These are phyloP conservation scores for Dendrolimus houi DNA, from an alignment of 2,888 invertebrate species.

Conservation along the genomic window DNA sequence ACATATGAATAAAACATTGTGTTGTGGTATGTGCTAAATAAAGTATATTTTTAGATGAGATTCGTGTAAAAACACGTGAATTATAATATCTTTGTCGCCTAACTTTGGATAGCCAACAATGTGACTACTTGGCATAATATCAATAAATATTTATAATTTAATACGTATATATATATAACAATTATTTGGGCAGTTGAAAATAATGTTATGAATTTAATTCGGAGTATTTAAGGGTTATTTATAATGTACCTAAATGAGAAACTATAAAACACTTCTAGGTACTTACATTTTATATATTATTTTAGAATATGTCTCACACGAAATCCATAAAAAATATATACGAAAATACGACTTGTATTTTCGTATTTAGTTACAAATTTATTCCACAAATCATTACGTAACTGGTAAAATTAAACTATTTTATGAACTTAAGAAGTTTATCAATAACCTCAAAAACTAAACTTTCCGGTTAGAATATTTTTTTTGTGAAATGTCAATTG, in stretches of 20 bases:
- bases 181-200: no score
- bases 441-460: slow-evolving; percentile 15
- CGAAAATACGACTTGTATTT: no score
- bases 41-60: neutral
- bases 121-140: neutral
- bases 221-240: no score
- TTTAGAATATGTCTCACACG: neutral
- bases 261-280: no score
- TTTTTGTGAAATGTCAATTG: no score
- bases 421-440: slow-evolving; percentile 3
- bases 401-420: neutral
- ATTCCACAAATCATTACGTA: neutral
- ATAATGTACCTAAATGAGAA: no score
- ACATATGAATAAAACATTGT: no score
- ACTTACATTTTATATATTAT: slow-evolving; percentile 1
- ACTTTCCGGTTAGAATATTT: slow-evolving; percentile 7
- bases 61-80: neutral
- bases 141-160: neutral
- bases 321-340: no score
- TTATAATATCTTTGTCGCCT: neutral
- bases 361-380: neutral
- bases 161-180: neutral
- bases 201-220: no score
- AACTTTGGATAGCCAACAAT: neutral
- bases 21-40: no score